Conservation (phyloP, 2,888 invertebrate species). For the Ischnus inquisitorius region DNA sequence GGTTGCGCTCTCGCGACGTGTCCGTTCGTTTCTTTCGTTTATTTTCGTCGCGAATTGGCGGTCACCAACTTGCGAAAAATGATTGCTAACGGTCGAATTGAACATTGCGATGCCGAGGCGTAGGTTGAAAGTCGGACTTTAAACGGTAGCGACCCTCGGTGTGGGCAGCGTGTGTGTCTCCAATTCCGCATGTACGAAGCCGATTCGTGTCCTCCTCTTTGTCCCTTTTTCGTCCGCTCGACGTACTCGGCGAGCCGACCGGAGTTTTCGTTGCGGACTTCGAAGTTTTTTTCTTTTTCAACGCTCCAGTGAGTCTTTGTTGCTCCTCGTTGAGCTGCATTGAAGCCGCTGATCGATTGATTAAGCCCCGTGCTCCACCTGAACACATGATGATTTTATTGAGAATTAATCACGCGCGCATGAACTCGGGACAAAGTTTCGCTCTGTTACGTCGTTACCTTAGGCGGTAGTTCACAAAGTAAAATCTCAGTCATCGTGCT, state of each 20-base stretch:
- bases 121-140: constrained; percentile 24
- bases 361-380: background rate
- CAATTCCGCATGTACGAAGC: constrained; percentile 37
- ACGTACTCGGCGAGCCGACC: background rate
- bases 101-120: constrained; percentile 19
- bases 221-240: constrained; percentile 3
- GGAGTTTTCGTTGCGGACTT: background rate
- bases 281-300: background rate
- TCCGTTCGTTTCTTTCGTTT: background rate
- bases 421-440: constrained; percentile 8
- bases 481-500: constrained; percentile 41
- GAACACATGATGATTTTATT: background rate
- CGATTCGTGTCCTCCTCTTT: constrained; percentile 31
- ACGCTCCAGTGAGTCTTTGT: background rate
- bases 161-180: constrained; percentile 30
- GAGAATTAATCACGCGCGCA: constrained; percentile 29
- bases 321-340: background rate
- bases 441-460: constrained; percentile 23
- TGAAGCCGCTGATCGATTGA: background rate
- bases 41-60: background rate
- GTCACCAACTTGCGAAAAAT: background rate
- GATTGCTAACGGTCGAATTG: background rate
- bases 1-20: background rate
- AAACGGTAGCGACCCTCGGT: constrained; percentile 13
- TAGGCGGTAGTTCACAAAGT: constrained; percentile 31